A percentile compares a stretch with the other conserved stretches of the same genome.
phyloP scores from a whole-genome alignment of 2,888 invertebrate genomes.

The Biston stratarius region DNA sequence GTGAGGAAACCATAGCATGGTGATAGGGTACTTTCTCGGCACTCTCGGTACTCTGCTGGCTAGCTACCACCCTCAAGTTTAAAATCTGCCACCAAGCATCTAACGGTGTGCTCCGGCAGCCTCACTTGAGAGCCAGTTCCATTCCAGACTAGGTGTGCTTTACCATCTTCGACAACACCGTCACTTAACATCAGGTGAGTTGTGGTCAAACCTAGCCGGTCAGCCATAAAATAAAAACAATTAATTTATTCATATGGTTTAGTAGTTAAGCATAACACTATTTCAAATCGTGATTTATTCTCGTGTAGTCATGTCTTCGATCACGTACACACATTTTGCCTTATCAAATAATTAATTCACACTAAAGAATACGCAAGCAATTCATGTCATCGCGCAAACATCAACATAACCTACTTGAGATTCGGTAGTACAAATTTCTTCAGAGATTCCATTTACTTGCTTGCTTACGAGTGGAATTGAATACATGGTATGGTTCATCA shows the following conservation, averaged over 20 bases:
- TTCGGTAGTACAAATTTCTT: not conserved
- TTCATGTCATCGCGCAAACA: conserved; percentile 30
- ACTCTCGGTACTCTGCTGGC: too few relatives aligned
- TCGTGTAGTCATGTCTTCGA: conserved; percentile 46
- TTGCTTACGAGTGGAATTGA: not conserved
- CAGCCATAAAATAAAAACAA: too few relatives aligned
- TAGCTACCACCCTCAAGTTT: too few relatives aligned
- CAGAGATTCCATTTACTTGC: not conserved
- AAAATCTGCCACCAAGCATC: too few relatives aligned
- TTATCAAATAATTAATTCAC: conserved; percentile 66
- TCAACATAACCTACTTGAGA: conserved; percentile 11
- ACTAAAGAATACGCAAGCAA: conserved; percentile 36
- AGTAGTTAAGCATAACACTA: not conserved
- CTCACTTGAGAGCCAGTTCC: too few relatives aligned
- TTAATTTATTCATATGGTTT: not conserved
- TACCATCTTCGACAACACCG: too few relatives aligned
- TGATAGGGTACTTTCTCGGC: too few relatives aligned
- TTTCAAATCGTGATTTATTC: conserved; percentile 18
- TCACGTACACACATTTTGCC: conserved; percentile 72
- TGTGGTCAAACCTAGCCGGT: too few relatives aligned
- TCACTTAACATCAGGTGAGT: too few relatives aligned
- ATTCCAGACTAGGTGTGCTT: too few relatives aligned
- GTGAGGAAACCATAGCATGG: too few relatives aligned
- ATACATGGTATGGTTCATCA: not conserved
- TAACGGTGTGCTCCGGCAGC: too few relatives aligned